These are phyloP conservation scores for Xenops minutus DNA, from an alignment of 2,797 vertebrate species.

Conservation along the genomic window DNA sequence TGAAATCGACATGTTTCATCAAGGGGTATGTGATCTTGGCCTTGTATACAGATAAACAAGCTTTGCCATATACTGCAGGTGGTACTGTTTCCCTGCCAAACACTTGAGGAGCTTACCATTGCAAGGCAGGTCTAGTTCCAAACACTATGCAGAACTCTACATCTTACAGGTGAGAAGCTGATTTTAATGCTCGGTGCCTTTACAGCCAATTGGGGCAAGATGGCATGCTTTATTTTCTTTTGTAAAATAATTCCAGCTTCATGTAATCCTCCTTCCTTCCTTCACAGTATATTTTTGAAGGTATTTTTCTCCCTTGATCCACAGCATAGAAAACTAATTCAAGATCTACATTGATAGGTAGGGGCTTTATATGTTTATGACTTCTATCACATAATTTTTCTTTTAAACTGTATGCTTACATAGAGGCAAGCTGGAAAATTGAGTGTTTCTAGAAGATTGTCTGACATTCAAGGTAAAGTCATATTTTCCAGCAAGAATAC, in stretches of 20 bases:
- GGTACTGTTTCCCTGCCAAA: background rate
- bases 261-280: constrained; percentile 1
- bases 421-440: constrained; percentile 22
- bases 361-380: constrained; percentile 20
- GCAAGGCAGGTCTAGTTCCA: background rate
- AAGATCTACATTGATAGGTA: background rate
- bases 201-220: background rate
- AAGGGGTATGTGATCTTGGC: background rate
- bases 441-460: constrained; percentile 26
- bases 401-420: constrained; percentile 37
- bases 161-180: accelerated
- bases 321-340: constrained; percentile 18
- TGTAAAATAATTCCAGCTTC: constrained; percentile 3
- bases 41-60: background rate
- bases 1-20: background rate
- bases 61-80: background rate
- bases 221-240: background rate
- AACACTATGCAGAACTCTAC: background rate
- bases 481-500: constrained; percentile 38
- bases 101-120: background rate
- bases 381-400: constrained; percentile 32
- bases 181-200: background rate
- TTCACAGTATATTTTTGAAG: background rate
- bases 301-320: constrained; percentile 9
- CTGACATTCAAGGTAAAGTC: constrained; percentile 51